Percentiles rank a stretch among this genome's conserved stretches.
Evolutionary conservation across 2,888 invertebrate species (phyloP).

Genomic region (Mythimna albipuncta): DNA sequence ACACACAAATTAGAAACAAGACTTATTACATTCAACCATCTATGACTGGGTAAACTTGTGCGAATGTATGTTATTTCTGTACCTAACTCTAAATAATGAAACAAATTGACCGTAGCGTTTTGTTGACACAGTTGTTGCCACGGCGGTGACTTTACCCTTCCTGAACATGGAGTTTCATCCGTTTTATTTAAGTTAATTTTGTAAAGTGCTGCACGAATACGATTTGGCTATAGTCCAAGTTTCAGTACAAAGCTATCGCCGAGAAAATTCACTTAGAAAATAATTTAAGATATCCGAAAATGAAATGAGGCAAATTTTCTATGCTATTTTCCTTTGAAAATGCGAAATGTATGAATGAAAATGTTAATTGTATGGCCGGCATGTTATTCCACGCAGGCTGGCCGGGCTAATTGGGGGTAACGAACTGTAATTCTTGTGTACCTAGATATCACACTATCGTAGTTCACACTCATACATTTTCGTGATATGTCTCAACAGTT

Average conservation of each 20-base stretch:
- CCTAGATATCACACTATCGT: slow-evolving; percentile 9
- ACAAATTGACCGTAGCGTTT: slow-evolving; percentile 19
- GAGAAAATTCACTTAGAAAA: slow-evolving; percentile 24
- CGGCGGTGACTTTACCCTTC: not conserved
- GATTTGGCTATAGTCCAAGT: slow-evolving; percentile 46
- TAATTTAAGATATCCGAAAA: slow-evolving; percentile 3
- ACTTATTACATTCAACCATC: too few species aligned
- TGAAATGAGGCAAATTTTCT: not conserved
- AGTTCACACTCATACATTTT: slow-evolving; percentile 1
- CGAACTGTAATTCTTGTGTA: slow-evolving; percentile 33
- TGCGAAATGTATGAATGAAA: not conserved
- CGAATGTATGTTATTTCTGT: not conserved
- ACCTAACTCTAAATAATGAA: slow-evolving; percentile 11
- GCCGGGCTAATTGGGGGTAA: slow-evolving; percentile 38
- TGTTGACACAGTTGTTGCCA: slow-evolving; percentile 39
- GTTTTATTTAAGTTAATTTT: slow-evolving; percentile 33
- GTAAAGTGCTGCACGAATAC: slow-evolving; percentile 15
- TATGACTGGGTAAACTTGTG: slow-evolving; percentile 17
- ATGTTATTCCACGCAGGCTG: slow-evolving; percentile 3
- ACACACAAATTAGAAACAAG: too few species aligned
- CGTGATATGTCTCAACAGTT: not conserved
- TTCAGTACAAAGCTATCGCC: slow-evolving; percentile 9
- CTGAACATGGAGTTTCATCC: not conserved
- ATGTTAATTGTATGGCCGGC: not conserved
- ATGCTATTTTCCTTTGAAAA: slow-evolving; percentile 7